Base-by-base conservation (phyloP, 1,140 invertebrate species). In the Drosophila rufa region DNA sequence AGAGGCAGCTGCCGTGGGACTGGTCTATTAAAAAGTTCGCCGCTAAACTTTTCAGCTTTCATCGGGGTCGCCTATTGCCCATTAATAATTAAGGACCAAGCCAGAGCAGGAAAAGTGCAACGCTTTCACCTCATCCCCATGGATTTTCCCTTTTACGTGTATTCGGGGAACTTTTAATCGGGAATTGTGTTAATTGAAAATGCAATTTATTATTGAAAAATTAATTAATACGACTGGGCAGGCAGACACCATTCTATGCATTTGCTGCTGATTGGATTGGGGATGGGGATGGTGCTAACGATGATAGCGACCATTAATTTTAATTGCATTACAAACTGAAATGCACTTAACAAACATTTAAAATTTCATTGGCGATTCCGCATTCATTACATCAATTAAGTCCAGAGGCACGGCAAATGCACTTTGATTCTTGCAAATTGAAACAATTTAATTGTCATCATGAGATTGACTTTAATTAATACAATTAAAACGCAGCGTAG, bases 1-100 rank as follows among this genome's bases (percentile, higher is more conserved):
- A 57, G 51, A 56, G 48, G 50, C 51, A 66, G 46, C 67, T 73
- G 67, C 64, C 65, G 27, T 47, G 62, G 56, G 67, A 64, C 62
- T 64, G 65, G 61, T 48, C 60, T 76, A 81, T 85, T 85, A 85
- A 81, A 73, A 85, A 85, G 82, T 85, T 83, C 75, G 40, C 30
- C 25, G 51, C 64, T 59, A 76, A 81, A 81, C 80, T 83, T 83
- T 79, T 76, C 25, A 79, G 82, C 78, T 80, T 74, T 80, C 65
- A 85, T 36, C 56, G 51, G 70, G 59, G 51, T 75, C 59, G 45
- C 51, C 25, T 38, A 36, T 45, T 48, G 51, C 60, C 60, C 65
- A 83, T 83, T 83, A 83, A 83, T 71, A 83, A 79, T 83, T 79
- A 64, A 83, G 64, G 40, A 45, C 17, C 53, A 60, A 55, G 70